A percentile compares a stretch with the other conserved stretches of the same genome.
These are phyloP conservation scores for Drosophila multiciliata DNA, from an alignment of 2,888 invertebrate genomes.

Conservation along the genomic window DNA sequence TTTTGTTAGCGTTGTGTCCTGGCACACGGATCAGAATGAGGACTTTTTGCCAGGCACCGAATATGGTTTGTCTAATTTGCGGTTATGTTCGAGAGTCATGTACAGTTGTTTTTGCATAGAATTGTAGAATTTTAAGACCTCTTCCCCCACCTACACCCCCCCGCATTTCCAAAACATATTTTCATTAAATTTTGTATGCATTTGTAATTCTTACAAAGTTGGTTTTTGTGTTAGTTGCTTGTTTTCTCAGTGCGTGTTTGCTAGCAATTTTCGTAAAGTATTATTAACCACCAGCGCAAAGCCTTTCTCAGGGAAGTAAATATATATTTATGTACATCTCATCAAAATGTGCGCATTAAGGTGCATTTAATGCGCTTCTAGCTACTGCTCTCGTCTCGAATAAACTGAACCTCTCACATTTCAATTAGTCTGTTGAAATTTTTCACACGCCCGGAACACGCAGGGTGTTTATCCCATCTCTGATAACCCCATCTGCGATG, in stretches of 20 bases:
- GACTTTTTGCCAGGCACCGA: slow-evolving; percentile 84
- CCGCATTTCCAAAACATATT: slow-evolving; percentile 25
- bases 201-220: slow-evolving; percentile 30
- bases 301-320: slow-evolving; percentile 68
- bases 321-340: slow-evolving; percentile 57
- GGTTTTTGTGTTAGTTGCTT: slow-evolving; percentile 21
- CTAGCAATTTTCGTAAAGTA: slow-evolving; percentile 58
- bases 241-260: slow-evolving; percentile 58
- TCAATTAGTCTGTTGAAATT: slow-evolving; percentile 66
- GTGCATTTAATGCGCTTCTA: slow-evolving; percentile 56
- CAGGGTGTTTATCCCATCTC: slow-evolving; percentile 37
- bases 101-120: slow-evolving; percentile 25
- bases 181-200: slow-evolving; percentile 44
- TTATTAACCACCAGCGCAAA: slow-evolving; percentile 57
- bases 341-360: slow-evolving; percentile 56
- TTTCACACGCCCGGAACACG: slow-evolving; percentile 68
- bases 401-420: slow-evolving; percentile 45
- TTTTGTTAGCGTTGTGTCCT: slow-evolving; percentile 94
- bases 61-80: slow-evolving; percentile 83
- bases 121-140: slow-evolving; percentile 12
- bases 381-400: slow-evolving; percentile 15
- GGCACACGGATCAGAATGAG: slow-evolving; percentile 90
- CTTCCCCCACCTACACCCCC: slow-evolving; percentile 11
- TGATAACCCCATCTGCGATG: not conserved
- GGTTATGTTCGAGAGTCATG: slow-evolving; percentile 22